Conservation (phyloP, 1,140 invertebrate genomes). For the Euwallacea fornicatus region DNA sequence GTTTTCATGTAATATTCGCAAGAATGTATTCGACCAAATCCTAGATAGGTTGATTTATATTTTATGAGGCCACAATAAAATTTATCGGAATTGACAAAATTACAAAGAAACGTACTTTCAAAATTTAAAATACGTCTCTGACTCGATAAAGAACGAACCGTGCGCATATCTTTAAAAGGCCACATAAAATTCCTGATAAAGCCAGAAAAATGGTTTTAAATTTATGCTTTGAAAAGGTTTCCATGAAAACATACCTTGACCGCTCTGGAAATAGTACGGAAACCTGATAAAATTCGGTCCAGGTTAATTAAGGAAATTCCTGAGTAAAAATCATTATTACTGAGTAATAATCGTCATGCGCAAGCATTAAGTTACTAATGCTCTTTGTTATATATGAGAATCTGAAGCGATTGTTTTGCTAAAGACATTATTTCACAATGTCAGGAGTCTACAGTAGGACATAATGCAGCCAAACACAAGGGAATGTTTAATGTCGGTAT, state of each 20-base stretch:
- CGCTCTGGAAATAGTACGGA: too few relatives aligned
- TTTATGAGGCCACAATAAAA: slow-evolving; percentile 33
- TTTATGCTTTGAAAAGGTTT: neutral
- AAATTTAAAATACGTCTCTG: slow-evolving; percentile 34
- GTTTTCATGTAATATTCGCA: slow-evolving; percentile 31
- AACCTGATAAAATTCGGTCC: too few relatives aligned
- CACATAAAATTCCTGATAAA: slow-evolving; percentile 6
- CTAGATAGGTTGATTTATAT: slow-evolving; percentile 36
- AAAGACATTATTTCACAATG: too few relatives aligned
- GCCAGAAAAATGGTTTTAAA: neutral
- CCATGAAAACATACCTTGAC: neutral
- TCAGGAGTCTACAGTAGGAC: neutral
- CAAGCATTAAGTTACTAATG: too few relatives aligned
- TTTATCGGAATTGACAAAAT: slow-evolving; percentile 33
- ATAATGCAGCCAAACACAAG: slow-evolving; percentile 3
- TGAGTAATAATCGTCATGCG: too few relatives aligned
- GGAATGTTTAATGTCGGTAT: slow-evolving; percentile 18
- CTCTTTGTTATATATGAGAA: too few relatives aligned
- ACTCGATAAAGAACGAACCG: slow-evolving; percentile 19
- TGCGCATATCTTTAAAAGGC: slow-evolving; percentile 10
- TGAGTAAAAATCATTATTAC: too few relatives aligned
- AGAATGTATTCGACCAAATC: slow-evolving; percentile 34
- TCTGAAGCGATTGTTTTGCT: too few relatives aligned
- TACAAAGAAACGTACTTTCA: slow-evolving; percentile 28
- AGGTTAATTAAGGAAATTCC: too few relatives aligned